Conservation (phyloP, 2,797 vertebrate species). For the Betta splendens region DNA sequence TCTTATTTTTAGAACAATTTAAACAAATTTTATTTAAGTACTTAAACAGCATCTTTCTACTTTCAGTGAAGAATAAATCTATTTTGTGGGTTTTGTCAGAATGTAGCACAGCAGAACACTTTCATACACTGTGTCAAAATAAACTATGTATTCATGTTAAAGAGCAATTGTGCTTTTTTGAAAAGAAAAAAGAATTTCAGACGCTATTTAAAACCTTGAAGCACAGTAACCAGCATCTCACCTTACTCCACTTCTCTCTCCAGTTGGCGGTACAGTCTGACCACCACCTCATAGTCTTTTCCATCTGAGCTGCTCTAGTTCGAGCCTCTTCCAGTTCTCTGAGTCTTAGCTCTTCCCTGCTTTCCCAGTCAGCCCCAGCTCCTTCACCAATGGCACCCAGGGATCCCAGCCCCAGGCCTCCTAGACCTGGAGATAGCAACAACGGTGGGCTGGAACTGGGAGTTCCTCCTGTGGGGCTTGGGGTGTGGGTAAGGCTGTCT, state of each 20-base stretch:
- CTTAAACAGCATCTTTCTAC: not conserved
- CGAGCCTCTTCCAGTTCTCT: slow-evolving; percentile 95
- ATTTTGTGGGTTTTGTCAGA: not conserved
- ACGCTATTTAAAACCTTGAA: no score
- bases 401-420: slow-evolving; percentile 74
- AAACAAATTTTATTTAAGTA: not conserved
- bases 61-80: not conserved
- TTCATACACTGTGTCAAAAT: not conserved
- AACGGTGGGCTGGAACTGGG: slow-evolving; percentile 88
- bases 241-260: slow-evolving; percentile 99
- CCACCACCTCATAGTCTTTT: slow-evolving; percentile 99
- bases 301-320: slow-evolving; percentile 94
- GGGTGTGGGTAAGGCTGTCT: slow-evolving; percentile 84
- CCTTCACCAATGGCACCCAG: slow-evolving; percentile 64
- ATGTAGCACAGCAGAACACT: not conserved
- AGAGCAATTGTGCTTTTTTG: no score
- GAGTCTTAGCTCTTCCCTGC: slow-evolving; percentile 92
- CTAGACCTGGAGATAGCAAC: slow-evolving; percentile 78
- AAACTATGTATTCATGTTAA: no score
- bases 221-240: slow-evolving; percentile 24
- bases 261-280: slow-evolving; percentile 98
- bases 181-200: no score
- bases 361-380: slow-evolving; percentile 92
- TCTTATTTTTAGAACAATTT: no score
- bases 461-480: slow-evolving; percentile 87